Base-by-base conservation (phyloP, 2,113 vertebrate species). In the Forbesichthys papilliferus region DNA sequence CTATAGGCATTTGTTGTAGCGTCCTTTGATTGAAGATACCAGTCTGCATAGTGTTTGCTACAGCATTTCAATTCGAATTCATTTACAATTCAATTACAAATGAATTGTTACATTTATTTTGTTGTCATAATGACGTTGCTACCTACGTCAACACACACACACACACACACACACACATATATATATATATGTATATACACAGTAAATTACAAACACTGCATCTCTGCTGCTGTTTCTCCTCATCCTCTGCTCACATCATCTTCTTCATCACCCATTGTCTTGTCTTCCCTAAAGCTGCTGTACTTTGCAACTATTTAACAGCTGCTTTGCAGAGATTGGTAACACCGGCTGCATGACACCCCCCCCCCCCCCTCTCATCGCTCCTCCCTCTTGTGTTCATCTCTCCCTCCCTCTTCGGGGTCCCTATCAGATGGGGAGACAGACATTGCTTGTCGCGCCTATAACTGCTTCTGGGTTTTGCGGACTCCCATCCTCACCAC, bases 291-390 rank as follows among this genome's bases (percentile, higher is more conserved):
- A 78, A 86, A 90, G 87, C 87, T 90, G 87, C 87, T 89, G 83
- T 84, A 81, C 83, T 87, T 90, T 86, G 80, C 87, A 88, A 86
- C 80, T 85, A 81, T 85, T 88, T 86, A 90, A 86, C 89, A 90
- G 86, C 87, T 90, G 87, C 83, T 90, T 90, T 85, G 81, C 89
- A 89, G 80, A 77, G 77, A 87, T 86, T 86, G 84, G 77, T 54
- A 66, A 82, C 75, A 83, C 82, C 72, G 66, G 85, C 71, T 81
- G 84, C 74, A 83, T 69, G 86, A 85, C 76, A 83, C 84, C 61
- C 52, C 14, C 34, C 42, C 16, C 8, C 6, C 47, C n/a, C 46
- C 48, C 9, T n/a, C 16, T 9, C 71, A 77, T 33, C 76, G 73
- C 69, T 74, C 57, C 73, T 74, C 49, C 64, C 63, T 71, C 60